Conservation (phyloP, 2,797 vertebrate genomes). For the Astyanax mexicanus region DNA sequence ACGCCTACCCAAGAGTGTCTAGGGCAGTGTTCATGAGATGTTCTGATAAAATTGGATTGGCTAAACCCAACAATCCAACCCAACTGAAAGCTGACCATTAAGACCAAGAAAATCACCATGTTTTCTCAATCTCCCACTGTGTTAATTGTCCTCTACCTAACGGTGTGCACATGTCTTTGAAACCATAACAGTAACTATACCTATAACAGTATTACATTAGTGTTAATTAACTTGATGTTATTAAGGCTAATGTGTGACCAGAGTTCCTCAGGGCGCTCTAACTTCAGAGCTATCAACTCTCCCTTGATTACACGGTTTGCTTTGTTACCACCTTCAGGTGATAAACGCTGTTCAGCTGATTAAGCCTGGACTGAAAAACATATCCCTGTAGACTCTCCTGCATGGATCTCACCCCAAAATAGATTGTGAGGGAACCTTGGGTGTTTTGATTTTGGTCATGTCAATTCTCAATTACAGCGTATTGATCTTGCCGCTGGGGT, state of each 20-base stretch:
- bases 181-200: too few relatives aligned
- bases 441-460: conserved; percentile 9
- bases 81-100: too few relatives aligned
- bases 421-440: background rate
- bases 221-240: too few relatives aligned
- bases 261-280: background rate
- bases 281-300: background rate
- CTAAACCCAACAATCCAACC: too few relatives aligned
- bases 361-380: background rate
- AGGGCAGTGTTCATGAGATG: too few relatives aligned
- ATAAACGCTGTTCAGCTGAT: conserved; percentile 2
- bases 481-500: conserved; percentile 33
- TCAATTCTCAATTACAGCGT: conserved; percentile 51
- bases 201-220: too few relatives aligned
- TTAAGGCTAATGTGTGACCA: conserved; percentile 29
- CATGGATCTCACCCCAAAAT: conserved; percentile 24
- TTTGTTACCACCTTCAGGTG: background rate
- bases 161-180: too few relatives aligned
- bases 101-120: too few relatives aligned
- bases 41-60: too few relatives aligned
- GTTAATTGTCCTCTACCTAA: too few relatives aligned
- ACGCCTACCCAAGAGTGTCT: too few relatives aligned
- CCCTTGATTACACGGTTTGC: conserved; percentile 15
- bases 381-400: background rate
- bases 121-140: too few relatives aligned